Evolutionary conservation across 2,113 vertebrate genomes (phyloP), one percentile per base, ranked within the genome.

Genomic region (Zosterops japonicus): DNA sequence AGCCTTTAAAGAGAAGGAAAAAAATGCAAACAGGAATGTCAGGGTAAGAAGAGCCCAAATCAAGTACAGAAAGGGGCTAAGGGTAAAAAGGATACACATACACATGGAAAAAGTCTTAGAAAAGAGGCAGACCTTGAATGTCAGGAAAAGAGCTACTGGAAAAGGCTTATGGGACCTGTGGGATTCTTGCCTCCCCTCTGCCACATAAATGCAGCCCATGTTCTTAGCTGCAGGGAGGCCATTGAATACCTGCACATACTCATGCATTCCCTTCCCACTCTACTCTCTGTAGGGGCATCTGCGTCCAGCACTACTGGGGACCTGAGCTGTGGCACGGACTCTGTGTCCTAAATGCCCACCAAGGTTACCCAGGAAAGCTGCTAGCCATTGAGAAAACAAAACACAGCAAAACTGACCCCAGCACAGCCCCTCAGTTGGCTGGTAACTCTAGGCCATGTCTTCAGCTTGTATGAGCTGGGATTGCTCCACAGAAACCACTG

Each of bases 231-330:
- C 28, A 10, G 5, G 31, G 41, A 13, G 17, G 17, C 1, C 2
- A 4, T 21, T 46, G 63, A 39, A 60, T 6, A 22, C 6, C 15
- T 77, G 68, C 60, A 47, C 15, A 36, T 12, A 33, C 8, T 9
- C 0, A 0, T 31, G 9, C 11, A 41, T 28, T 59, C 57, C 20
- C 15, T 63, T 59, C 27, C 16, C 29, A 29, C 9, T 50, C n/a
- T 5, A 16, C 4, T 24, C 49, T 41, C 67, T 61, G 16, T 42
- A 31, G 0, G 27, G 14, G 5, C 6, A 1, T 49, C 53, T 47
- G 69, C 2, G 2, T 23, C 35, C 57, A 55, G 6, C 3, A 1
- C 28, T 16, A 14, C 35, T 31, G 33, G 20, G 11, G 31, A 87
- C 17, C 27, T 57, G 44, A 81, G 42, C 20, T 87, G 14, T 33